Base-by-base conservation (phyloP, 2,888 invertebrate genomes). In the Lydus trimaculatus region DNA sequence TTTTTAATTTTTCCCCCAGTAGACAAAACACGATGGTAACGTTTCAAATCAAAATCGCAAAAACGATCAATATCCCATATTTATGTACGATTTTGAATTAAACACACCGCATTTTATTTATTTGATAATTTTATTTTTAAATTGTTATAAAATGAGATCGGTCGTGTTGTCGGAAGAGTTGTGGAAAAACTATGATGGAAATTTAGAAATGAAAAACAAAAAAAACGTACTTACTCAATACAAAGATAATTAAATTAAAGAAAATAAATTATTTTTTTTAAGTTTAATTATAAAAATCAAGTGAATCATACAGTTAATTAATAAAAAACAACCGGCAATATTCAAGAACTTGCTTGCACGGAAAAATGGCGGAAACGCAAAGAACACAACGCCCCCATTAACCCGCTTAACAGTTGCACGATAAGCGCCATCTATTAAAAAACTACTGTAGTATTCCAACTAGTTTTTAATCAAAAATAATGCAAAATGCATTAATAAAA, bases 31-130 rank as follows among this genome's bases (percentile, higher is more conserved):
- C 20, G 20, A 20, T 17, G 43, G 43, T 20, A 48, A 48, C 48
- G 48, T 48, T 48, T 48, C 48, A 48, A 48, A 48, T 48, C 48
- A 48, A 48, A 48, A 48, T 48, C 48, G 48, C 48, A 48, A 48
- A 2, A 20, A 48, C 11, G 8, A 48, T 48, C 20, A 20, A 48
- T 48, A 36, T 36, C 36, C 43, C 17, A 20, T 8, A 48, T n/a
- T n/a, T n/a, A n/a, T n/a, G n/a, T 48, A 48, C 48, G 48, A 48
- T 48, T 48, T 48, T 48, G 48, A 48, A 48, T 48, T 48, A 48
- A 48, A 48, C 48, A 48, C 48, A 48, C 48, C 48, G n/a, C 48
- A 13, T 48, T 48, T 48, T 48, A 36, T 48, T 5, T 9, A 48
- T 20, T 20, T 6, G n/a, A 23, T 20, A 48, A 20, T 4, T 43